Evolutionary conservation across 2,888 invertebrate species (phyloP).

Genomic region (Gandaritis pyraliata): DNA sequence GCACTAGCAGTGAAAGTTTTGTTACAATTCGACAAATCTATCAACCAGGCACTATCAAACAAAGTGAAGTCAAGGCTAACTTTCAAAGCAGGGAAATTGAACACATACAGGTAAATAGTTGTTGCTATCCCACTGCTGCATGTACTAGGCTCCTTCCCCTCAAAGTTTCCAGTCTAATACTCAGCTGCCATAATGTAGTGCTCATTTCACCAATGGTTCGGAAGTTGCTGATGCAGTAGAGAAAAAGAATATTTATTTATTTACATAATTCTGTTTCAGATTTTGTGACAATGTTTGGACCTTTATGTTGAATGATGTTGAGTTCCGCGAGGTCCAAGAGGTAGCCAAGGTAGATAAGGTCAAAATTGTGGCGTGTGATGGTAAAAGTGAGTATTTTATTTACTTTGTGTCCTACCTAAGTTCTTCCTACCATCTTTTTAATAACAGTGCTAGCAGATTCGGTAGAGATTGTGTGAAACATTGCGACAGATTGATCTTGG

Average conservation of each 20-base stretch:
- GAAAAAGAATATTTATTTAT: not conserved
- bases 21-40: constrained; percentile 98
- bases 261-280: constrained; percentile 70
- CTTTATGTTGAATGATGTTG: constrained; percentile 98
- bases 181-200: too few species aligned
- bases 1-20: constrained; percentile 96
- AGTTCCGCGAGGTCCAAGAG: constrained; percentile 97
- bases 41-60: constrained; percentile 96
- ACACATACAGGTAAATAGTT: constrained; percentile 86
- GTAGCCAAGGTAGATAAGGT: constrained; percentile 96
- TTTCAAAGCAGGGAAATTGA: constrained; percentile 95
- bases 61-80: constrained; percentile 96
- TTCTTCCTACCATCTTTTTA: too few species aligned
- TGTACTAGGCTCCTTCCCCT: too few species aligned
- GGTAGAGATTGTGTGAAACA: too few species aligned
- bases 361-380: constrained; percentile 99
- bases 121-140: too few species aligned
- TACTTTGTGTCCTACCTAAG: too few species aligned
- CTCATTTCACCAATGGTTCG: too few species aligned
- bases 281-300: constrained; percentile 99
- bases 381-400: constrained; percentile 89
- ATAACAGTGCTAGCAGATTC: too few species aligned
- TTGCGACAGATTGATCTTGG: too few species aligned
- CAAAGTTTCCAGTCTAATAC: too few species aligned
- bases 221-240: too few species aligned